Evolutionary conservation across 2,797 vertebrate species (phyloP).

Genomic region (Rallus crepitans): DNA sequence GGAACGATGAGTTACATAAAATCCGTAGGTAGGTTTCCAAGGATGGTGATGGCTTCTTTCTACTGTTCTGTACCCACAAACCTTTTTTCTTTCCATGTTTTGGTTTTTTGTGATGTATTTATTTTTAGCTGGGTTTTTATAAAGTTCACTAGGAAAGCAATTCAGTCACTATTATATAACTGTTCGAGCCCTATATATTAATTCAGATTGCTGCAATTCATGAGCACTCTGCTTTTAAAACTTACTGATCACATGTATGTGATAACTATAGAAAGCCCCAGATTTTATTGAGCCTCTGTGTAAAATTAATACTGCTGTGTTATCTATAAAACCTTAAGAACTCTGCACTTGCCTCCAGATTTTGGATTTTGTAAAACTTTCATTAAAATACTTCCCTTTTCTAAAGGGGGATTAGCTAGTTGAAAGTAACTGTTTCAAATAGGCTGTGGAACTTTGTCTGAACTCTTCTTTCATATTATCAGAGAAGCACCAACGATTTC

Average conservation of each 20-base stretch:
- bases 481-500: not conserved
- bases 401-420: not conserved
- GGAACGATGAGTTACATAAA: not conserved
- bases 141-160: not conserved
- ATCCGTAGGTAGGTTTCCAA: not conserved
- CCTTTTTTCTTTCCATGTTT: not conserved
- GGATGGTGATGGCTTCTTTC: not conserved
- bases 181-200: not conserved
- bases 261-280: not conserved
- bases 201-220: not conserved
- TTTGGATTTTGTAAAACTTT: not conserved
- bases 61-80: not conserved
- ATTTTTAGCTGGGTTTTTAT: slow-evolving; percentile 23
- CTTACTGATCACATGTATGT: not conserved
- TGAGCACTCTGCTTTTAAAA: not conserved
- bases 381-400: slow-evolving; percentile 4
- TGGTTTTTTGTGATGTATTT: not conserved
- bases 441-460: not conserved
- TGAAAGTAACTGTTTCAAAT: slow-evolving; percentile 1
- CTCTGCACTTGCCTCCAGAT: not conserved
- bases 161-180: not conserved
- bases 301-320: not conserved
- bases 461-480: not conserved
- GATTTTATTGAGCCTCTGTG: not conserved
- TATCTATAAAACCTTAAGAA: not conserved